Evolutionary conservation across 37 sponge, comb jelly and placozoan species (phyloP).

Genomic region (Amphimedon queenslandica): DNA sequence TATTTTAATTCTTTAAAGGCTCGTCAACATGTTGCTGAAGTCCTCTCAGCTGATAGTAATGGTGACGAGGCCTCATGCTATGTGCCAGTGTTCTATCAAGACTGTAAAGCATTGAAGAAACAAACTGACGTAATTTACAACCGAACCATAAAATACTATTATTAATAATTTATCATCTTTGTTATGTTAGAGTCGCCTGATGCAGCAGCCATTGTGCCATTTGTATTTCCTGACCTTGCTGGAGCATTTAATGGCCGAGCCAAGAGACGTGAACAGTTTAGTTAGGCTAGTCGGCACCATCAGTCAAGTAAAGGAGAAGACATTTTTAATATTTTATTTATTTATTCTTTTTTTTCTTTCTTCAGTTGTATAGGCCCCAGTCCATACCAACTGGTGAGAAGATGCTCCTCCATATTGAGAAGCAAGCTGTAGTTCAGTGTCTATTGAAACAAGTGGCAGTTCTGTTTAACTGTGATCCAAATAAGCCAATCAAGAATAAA

Average conservation of each 20-base stretch:
- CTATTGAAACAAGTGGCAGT: constrained; percentile 32
- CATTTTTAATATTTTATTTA: too few relatives aligned
- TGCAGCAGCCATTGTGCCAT: constrained; percentile 82
- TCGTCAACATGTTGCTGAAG: constrained; percentile 19
- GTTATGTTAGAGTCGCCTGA: constrained; percentile 22
- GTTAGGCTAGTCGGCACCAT: constrained; percentile 1
- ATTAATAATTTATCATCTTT: not conserved
- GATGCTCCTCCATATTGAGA: constrained; percentile 66
- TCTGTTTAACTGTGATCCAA: constrained; percentile 14
- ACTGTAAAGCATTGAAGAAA: constrained; percentile 24
- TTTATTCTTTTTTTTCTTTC: too few relatives aligned
- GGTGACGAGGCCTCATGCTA: constrained; percentile 25
- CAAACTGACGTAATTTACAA: constrained; percentile 9
- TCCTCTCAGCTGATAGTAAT: not conserved
- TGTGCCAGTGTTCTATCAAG: constrained; percentile 49
- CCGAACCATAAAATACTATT: not conserved
- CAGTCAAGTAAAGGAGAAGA: not conserved
- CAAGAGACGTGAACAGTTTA: constrained; percentile 5
- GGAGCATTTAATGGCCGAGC: constrained; percentile 58
- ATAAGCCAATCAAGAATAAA: constrained; percentile 25
- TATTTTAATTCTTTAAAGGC: constrained; percentile 1
- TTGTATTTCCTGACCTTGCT: constrained; percentile 76
- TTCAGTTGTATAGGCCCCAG: constrained; percentile 1
- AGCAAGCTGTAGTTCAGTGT: constrained; percentile 79
- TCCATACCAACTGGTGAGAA: constrained; percentile 10